Evolutionary conservation across 2,888 invertebrate species (phyloP).

Genomic region (Heteromyza rotundicornis): DNA sequence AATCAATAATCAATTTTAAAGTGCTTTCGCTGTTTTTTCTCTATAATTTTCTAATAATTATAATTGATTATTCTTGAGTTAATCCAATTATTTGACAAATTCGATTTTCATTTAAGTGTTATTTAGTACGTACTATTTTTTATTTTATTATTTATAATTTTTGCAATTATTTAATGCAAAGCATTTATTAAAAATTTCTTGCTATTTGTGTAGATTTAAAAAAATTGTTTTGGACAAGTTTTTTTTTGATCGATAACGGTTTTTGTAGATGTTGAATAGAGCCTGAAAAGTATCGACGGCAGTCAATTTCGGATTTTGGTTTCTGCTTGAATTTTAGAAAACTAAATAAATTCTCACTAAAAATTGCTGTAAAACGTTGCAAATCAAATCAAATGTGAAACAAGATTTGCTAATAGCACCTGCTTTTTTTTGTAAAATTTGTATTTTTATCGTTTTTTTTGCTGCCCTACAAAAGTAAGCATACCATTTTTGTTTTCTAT

Average conservation of each 20-base stretch:
- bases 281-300: conserved; percentile 25
- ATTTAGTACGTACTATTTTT: neutral
- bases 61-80: too few relatives aligned
- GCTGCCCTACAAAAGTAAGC: too few relatives aligned
- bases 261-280: conserved; percentile 6
- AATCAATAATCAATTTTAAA: too few relatives aligned
- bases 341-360: neutral
- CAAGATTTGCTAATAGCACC: too few relatives aligned
- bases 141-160: too few relatives aligned
- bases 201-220: neutral
- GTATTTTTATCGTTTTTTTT: too few relatives aligned
- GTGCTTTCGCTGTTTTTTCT: too few relatives aligned
- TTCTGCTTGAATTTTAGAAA: neutral
- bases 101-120: neutral
- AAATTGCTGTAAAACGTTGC: neutral
- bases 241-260: neutral
- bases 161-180: neutral
- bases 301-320: conserved; percentile 15
- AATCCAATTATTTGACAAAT: too few relatives aligned
- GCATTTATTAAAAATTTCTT: neutral
- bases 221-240: neutral
- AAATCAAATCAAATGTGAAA: conserved; percentile 3
- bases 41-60: too few relatives aligned
- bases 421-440: too few relatives aligned
- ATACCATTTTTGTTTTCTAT: too few relatives aligned